Evolutionary conservation across 2,113 vertebrate genomes (phyloP).

Genomic region (Pao palembangensis): DNA sequence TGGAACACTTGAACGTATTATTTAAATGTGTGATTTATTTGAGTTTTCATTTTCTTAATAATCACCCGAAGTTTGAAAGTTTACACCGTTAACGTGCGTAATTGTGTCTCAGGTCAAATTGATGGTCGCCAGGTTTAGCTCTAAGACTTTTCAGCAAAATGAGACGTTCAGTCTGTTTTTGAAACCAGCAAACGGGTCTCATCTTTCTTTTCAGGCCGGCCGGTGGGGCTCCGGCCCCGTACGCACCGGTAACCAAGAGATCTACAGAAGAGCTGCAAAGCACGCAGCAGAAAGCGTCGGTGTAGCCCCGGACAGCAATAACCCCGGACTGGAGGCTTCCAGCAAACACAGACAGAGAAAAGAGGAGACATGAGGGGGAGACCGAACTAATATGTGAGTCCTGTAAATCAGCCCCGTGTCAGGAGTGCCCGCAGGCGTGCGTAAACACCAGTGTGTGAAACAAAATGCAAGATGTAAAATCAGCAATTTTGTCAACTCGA

Average conservation of each 20-base stretch:
- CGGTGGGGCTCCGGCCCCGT: slow-evolving; percentile 51
- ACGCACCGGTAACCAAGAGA: slow-evolving; percentile 80
- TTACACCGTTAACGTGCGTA: too few relatives aligned
- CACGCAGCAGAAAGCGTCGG: slow-evolving; percentile 75
- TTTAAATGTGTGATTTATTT: too few relatives aligned
- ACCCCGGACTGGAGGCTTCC: slow-evolving; percentile 67
- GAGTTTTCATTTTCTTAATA: too few relatives aligned
- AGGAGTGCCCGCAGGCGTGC: slow-evolving; percentile 50
- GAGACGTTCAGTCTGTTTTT: slow-evolving; percentile 5
- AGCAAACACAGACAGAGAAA: slow-evolving; percentile 75
- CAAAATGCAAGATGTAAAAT: slow-evolving; percentile 10
- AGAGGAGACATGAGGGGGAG: slow-evolving; percentile 57
- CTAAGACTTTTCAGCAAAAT: slow-evolving; percentile 1
- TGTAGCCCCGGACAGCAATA: slow-evolving; percentile 71
- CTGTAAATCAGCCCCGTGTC: slow-evolving; percentile 85
- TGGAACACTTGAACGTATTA: slow-evolving; percentile 25
- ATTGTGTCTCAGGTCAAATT: too few relatives aligned
- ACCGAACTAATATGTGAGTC: slow-evolving; percentile 74
- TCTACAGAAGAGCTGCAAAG: slow-evolving; percentile 73
- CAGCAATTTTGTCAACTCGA: slow-evolving; percentile 9
- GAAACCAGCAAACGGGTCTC: slow-evolving; percentile 9
- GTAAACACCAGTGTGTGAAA: slow-evolving; percentile 35
- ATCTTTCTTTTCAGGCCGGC: slow-evolving; percentile 27
- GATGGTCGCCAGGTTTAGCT: neutral
- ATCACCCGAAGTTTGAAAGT: too few relatives aligned